Conservation (phyloP, 2,113 vertebrate species). For the Terrapene triunguis region DNA sequence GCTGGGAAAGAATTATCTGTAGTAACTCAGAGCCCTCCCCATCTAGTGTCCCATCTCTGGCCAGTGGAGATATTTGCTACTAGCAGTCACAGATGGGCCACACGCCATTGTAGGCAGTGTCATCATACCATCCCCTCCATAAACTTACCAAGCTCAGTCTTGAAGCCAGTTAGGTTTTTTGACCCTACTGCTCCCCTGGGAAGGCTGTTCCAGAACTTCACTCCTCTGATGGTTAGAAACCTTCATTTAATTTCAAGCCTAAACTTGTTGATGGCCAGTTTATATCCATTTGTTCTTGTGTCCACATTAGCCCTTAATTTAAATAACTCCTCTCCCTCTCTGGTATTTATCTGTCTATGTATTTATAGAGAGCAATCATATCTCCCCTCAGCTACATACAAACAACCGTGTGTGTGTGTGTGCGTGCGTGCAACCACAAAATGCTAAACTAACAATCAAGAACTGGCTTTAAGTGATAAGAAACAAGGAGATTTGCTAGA, state of each 20-base stretch:
- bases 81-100: neutral
- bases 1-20: neutral
- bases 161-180: neutral
- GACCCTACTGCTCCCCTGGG: neutral
- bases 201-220: neutral
- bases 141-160: neutral
- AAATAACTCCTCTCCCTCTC: neutral
- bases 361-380: neutral
- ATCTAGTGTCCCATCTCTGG: neutral
- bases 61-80: neutral
- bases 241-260: neutral
- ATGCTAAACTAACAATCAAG: neutral
- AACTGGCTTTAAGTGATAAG: neutral
- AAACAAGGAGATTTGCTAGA: neutral
- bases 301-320: neutral
- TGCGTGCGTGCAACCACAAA: neutral
- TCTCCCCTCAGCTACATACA: fast-evolving
- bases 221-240: neutral
- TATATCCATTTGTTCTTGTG: neutral
- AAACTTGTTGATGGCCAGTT: neutral
- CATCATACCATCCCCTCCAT: neutral
- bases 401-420: neutral
- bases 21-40: neutral
- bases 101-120: neutral
- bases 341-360: neutral